Evolutionary conservation across 2,797 vertebrate species (phyloP), one percentile per base, ranked within the genome.

Genomic region (Sebastes taczanowskii): DNA sequence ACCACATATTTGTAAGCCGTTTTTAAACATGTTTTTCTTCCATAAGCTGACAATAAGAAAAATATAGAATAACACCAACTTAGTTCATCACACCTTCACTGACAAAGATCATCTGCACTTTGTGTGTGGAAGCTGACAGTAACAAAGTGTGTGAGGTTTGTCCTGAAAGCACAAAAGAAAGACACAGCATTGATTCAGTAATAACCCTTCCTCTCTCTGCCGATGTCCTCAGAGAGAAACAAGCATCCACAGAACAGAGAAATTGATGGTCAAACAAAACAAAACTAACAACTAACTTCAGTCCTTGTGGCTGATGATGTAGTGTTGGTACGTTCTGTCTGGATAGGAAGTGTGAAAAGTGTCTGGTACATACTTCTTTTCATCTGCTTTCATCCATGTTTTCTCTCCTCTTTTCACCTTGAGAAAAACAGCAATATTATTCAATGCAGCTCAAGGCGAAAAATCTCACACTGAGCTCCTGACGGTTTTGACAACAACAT

Each of bases 261-360:
- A 74, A 65, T 35, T 32, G 18, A 72, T 32, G 35, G 69, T n/a
- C 27, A 56, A 29, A 70, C 42, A 62, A 38, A 77, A 29, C 23
- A 66, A 71, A 42, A 11, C 0, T 49, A 27, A 52, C 25, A 53
- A 27, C 29, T 49, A 49, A 32, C 60, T 81, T 63, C 32, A 4
- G 13, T 6, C 61, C 65, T 55, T 16, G 63, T 58, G 78, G 69
- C 68, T 71, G 49, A 32, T 46, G 16, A 46, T 18, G 14, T 46
- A 7, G 34, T 60, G 59, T 71, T 65, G 59, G 53, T 61, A 11
- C 27, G 38, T 77, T 71, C 86, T 59, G 89, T 87, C 87, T 84
- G 87, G 74, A 81, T 22, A 59, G n/a, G 25, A 78, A 63, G 81
- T 88, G 87, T 88, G 86, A 90, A 91, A 85, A 82, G 63, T 77